These are phyloP conservation scores for Notarius quadriscutis DNA, from an alignment of 2,113 vertebrate genomes.

Conservation along the genomic window DNA sequence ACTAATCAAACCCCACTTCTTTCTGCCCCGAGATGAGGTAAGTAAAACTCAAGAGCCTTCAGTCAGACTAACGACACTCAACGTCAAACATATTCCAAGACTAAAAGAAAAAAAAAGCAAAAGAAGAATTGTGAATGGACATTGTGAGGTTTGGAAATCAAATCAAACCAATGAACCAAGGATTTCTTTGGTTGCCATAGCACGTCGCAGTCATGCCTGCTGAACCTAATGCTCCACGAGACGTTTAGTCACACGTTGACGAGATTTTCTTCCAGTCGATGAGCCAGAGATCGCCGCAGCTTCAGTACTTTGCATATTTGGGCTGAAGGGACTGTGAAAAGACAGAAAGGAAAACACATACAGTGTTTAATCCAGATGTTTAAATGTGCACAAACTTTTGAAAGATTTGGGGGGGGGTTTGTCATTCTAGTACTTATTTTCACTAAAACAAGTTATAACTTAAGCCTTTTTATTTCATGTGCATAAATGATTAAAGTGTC, in stretches of 20 bases:
- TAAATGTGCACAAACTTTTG: neutral
- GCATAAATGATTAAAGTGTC: too few species aligned
- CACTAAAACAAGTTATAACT: too few species aligned
- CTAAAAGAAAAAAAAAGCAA: neutral
- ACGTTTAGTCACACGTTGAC: neutral
- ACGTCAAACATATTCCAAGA: neutral
- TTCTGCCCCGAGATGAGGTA: neutral
- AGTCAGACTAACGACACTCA: neutral
- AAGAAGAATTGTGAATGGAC: neutral
- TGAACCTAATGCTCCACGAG: neutral
- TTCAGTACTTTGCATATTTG: conserved; percentile 82
- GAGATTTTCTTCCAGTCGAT: neutral
- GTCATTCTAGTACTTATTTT: too few species aligned
- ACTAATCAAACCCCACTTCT: neutral
- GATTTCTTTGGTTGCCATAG: neutral
- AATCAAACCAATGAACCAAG: neutral
- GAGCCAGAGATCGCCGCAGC: conserved; percentile 65
- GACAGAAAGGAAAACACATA: conserved; percentile 60
- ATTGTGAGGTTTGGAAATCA: neutral
- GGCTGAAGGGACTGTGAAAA: conserved; percentile 85
- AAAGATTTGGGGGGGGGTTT: too few species aligned
- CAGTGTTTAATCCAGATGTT: neutral
- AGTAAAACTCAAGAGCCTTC: neutral
- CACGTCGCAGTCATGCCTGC: neutral
- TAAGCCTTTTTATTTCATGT: too few species aligned